Evolutionary conservation across 2,797 vertebrate species (phyloP).

Genomic region (Betta splendens): DNA sequence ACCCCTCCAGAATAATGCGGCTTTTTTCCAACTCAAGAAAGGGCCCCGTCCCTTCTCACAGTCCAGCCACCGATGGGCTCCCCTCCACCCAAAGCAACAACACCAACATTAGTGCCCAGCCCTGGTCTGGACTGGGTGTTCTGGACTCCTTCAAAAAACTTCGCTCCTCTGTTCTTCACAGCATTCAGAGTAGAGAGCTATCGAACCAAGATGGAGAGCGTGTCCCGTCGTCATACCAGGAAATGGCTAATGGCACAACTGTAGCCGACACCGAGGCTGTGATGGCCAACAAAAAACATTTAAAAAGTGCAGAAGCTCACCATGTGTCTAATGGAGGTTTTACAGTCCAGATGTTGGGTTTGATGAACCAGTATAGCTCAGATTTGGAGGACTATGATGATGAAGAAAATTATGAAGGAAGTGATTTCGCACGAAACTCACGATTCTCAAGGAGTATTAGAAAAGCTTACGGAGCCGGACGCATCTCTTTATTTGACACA

Average conservation of each 20-base stretch:
- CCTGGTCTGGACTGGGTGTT: constrained; percentile 88
- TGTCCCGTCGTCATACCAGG: constrained; percentile 35
- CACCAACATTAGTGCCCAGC: constrained; percentile 65
- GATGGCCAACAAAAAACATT: constrained; percentile 24
- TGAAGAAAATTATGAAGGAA: constrained; percentile 78
- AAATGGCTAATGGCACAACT: constrained; percentile 49
- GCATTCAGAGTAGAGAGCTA: constrained; percentile 86
- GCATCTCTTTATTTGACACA: constrained; percentile 86
- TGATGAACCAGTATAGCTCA: constrained; percentile 35
- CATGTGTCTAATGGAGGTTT: constrained; percentile 52
- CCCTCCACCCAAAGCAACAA: constrained; percentile 74
- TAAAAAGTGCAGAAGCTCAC: constrained; percentile 40
- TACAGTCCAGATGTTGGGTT: constrained; percentile 47
- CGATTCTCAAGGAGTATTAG: constrained; percentile 92
- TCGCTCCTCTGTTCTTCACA: constrained; percentile 92
- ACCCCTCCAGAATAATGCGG: constrained; percentile 87
- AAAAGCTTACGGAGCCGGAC: constrained; percentile 89
- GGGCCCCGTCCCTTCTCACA: constrained; percentile 53
- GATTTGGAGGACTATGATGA: constrained; percentile 78
- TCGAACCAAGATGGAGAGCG: constrained; percentile 54
- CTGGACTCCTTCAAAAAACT: constrained; percentile 97
- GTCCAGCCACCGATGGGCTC: constrained; percentile 66
- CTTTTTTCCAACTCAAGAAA: constrained; percentile 87
- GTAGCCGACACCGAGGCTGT: constrained; percentile 27
- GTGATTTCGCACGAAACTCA: constrained; percentile 85